Base-by-base conservation (phyloP, 1,140 invertebrate species). In the Patella vulgata region DNA sequence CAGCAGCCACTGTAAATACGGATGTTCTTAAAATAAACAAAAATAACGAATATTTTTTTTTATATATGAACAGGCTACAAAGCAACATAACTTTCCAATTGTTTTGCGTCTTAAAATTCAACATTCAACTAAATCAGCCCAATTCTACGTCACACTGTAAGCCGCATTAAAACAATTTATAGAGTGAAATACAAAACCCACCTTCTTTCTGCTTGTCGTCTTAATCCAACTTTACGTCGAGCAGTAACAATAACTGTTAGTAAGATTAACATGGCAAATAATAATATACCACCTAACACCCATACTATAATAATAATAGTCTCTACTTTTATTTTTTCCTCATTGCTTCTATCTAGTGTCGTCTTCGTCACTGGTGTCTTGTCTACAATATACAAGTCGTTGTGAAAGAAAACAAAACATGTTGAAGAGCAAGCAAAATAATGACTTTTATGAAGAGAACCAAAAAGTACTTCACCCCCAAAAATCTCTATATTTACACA, bases 251-350 rank as follows among this genome's bases (percentile, higher is more conserved):
- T 54, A 21, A 54, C 52, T 6, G 52, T 40, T 11, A 54, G 33
- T 17, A 54, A 33, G 8, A 54, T 27, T 19, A 54, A 33, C 5
- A 54, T 21, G 0, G 52, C 30, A 21, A 54, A 40, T 6, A 54
- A 27, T 4, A 54, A 33, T 3, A 54, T 36, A 4, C 52, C 52
- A 0, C 52, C 52, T 8, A 54, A 33, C 17, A 54, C 52, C 52
- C 52, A 54, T 2, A 54, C 52, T 14, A 54, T 54, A 21, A 54
- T 54, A 23, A 54, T 54, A 21, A 54, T 36, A 0, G 52, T 54
- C 21, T 54, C 52, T 9, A 54, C 52, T 14, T 36, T n/a, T 3
- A 54, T 19, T 33, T 54, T 36, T 11, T 40, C 52, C 12, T 19
- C 33, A 21, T 28, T 33, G 6, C 19, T 31, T 12, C 21, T 31